phyloP scores from a whole-genome alignment of 1,140 invertebrate species.

The Globodera rostochiensis region DNA sequence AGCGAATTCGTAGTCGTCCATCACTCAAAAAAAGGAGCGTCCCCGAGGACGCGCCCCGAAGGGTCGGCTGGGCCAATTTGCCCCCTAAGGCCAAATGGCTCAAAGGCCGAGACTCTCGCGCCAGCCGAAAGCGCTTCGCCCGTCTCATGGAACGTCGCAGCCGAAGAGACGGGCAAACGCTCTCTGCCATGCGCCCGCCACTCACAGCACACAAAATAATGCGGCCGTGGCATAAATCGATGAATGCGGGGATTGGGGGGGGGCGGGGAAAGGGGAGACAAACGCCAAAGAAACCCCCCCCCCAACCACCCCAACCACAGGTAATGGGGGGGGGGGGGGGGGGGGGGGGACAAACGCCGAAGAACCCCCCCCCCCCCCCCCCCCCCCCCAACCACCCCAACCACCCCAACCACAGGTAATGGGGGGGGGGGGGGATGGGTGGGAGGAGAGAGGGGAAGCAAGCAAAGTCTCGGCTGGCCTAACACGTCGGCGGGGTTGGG shows the following conservation, averaged over 20 bases:
- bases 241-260: not conserved
- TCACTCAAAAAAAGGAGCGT: not conserved
- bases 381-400: not conserved
- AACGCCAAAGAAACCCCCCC: not conserved
- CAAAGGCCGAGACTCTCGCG: conserved; percentile 1
- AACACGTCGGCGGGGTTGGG: not conserved
- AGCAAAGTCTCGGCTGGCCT: not conserved
- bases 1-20: not conserved
- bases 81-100: not conserved
- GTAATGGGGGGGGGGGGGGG: too few species aligned
- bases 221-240: not conserved
- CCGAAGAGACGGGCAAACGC: not conserved
- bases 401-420: not conserved
- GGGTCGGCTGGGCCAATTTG: not conserved
- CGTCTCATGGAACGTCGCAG: not conserved
- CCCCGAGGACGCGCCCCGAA: too few species aligned
- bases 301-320: too few species aligned
- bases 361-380: too few species aligned
- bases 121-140: not conserved
- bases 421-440: not conserved
- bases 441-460: too few species aligned
- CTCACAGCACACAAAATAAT: not conserved
- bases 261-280: not conserved
- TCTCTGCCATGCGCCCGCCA: not conserved
- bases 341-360: too few species aligned